phyloP scores from a whole-genome alignment of 2,797 vertebrate species.

The Anguilla anguilla region DNA sequence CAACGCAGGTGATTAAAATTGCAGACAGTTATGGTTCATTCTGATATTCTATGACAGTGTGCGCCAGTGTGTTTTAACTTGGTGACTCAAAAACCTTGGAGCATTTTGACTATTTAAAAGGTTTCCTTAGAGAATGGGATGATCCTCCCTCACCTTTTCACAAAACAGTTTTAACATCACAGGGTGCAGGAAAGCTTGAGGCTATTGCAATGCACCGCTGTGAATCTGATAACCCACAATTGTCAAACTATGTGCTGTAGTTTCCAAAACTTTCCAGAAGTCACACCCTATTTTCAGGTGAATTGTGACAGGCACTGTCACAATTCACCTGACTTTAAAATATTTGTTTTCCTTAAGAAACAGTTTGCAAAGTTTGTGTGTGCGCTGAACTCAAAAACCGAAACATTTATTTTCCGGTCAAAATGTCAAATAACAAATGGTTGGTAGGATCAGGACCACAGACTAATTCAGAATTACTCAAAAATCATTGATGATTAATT shows the following conservation, averaged over 20 bases:
- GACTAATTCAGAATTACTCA: neutral
- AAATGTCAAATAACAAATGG: neutral
- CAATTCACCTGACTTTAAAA: too few species aligned
- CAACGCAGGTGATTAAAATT: neutral
- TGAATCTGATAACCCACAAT: neutral
- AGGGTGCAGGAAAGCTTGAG: neutral
- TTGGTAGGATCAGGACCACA: neutral
- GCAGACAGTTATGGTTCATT: neutral
- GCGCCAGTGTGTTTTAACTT: neutral
- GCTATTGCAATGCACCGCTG: neutral
- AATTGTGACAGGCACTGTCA: neutral
- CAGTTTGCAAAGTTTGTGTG: too few species aligned
- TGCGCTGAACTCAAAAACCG: too few species aligned
- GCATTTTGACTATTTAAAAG: neutral
- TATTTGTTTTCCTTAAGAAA: too few species aligned
- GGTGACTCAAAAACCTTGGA: neutral
- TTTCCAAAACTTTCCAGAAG: neutral
- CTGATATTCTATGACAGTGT: neutral
- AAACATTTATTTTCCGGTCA: neutral
- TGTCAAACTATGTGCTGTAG: neutral
- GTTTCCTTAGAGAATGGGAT: neutral
- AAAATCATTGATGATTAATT: neutral
- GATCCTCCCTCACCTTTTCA: neutral
- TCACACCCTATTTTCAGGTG: neutral
- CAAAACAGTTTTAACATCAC: neutral